phyloP scores from a whole-genome alignment of 1,140 invertebrate genomes.

The Brachionus asplanchnoidis region DNA sequence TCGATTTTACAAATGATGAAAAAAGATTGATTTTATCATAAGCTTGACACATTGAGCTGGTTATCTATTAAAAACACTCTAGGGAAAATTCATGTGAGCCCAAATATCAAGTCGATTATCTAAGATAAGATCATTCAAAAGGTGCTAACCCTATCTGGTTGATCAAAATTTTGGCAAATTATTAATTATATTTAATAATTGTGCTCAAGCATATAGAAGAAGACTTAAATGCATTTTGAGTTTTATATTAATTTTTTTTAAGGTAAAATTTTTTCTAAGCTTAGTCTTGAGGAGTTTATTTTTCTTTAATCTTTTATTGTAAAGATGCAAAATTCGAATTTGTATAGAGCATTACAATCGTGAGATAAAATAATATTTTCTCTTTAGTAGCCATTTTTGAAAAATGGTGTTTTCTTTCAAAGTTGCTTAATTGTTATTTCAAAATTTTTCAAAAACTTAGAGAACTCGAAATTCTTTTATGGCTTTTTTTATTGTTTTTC shows the following conservation, averaged over 20 bases:
- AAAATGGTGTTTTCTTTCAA: background rate
- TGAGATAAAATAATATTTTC: background rate
- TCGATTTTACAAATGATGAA: background rate
- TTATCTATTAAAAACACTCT: background rate
- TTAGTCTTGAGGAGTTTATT: background rate
- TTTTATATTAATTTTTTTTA: background rate
- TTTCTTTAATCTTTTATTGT: background rate
- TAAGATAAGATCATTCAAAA: background rate
- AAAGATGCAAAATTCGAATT: background rate
- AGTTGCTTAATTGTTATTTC: background rate
- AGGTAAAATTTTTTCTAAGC: background rate
- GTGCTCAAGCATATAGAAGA: background rate
- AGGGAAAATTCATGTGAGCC: background rate
- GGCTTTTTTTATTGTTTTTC: constrained; percentile 1
- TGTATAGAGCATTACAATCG: background rate
- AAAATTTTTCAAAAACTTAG: background rate
- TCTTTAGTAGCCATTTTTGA: background rate
- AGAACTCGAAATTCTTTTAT: constrained; percentile 27
- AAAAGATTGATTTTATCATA: background rate
- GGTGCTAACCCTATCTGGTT: background rate
- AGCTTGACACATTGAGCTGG: background rate
- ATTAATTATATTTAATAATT: background rate
- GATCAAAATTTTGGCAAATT: background rate
- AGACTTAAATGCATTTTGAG: background rate
- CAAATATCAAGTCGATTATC: background rate